Conservation (phyloP, 2,888 invertebrate genomes). For the Brassicogethes aeneus region DNA sequence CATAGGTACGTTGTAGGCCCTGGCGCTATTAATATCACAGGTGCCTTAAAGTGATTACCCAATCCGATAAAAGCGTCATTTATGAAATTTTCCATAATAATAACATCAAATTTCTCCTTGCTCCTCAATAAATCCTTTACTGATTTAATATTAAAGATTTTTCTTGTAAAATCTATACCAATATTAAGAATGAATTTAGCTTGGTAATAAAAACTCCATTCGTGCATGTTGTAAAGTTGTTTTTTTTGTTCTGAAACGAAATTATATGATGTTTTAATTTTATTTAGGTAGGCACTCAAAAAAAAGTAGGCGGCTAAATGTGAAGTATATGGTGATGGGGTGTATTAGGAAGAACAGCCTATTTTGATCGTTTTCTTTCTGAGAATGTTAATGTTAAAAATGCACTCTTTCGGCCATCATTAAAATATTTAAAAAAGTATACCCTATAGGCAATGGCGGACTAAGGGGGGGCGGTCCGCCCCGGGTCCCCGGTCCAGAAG, state of each 20-base stretch:
- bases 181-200: neutral
- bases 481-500: no score
- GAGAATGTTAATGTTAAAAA: no score
- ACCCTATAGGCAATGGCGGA: no score
- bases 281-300: slow-evolving; percentile 1
- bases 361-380: no score
- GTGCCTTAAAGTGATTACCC: neutral
- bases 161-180: slow-evolving; percentile 23
- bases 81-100: slow-evolving; percentile 27
- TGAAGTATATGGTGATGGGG: no score
- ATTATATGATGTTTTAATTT: slow-evolving; percentile 1
- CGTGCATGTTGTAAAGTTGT: slow-evolving; percentile 7
- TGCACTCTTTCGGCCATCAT: no score
- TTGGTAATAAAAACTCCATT: neutral
- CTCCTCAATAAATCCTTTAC: slow-evolving; percentile 25
- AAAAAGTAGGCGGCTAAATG: no score
- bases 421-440: no score
- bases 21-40: neutral
- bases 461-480: no score
- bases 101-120: slow-evolving; percentile 25
- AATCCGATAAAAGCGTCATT: slow-evolving; percentile 20
- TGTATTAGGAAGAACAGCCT: no score
- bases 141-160: slow-evolving; percentile 22
- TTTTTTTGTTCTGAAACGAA: slow-evolving; percentile 11
- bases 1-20: neutral